Percentiles rank a stretch among this genome's conserved stretches.
Conservation (phyloP, 2,797 vertebrate species). For the Artibeus lituratus region DNA sequence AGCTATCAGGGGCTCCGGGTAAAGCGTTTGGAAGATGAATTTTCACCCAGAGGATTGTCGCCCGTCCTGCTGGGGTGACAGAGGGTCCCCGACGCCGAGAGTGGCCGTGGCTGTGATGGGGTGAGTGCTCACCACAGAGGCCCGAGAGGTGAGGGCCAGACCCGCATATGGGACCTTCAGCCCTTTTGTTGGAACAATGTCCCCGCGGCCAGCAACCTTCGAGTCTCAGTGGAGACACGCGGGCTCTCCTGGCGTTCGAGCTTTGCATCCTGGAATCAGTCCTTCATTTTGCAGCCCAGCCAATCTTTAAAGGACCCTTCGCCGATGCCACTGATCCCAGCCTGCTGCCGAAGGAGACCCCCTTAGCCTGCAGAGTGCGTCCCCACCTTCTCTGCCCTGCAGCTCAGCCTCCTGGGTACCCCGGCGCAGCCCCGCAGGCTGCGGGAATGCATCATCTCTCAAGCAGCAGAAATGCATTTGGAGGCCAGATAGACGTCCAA, state of each 20-base stretch:
- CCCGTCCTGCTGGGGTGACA: no score
- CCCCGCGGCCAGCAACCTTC: not conserved
- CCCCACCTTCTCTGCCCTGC: not conserved
- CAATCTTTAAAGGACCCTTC: not conserved
- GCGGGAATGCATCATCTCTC: no score
- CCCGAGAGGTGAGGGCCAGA: no score
- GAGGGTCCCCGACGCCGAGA: no score
- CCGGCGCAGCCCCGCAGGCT: not conserved
- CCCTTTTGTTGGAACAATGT: accelerated
- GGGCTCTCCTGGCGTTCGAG: accelerated
- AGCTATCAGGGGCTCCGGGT: not conserved
- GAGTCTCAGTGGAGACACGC: not conserved
- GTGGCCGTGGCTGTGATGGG: accelerated
- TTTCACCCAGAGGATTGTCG: not conserved
- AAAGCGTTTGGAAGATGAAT: not conserved
- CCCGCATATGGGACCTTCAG: not conserved
- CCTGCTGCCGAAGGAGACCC: not conserved
- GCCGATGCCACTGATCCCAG: no score
- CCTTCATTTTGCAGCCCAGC: no score
- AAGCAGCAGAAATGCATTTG: not conserved
- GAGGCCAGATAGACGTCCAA: not conserved
- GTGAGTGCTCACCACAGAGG: accelerated
- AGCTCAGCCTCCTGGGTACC: accelerated
- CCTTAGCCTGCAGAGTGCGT: not conserved
- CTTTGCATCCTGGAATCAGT: not conserved